Evolutionary conservation across 64 coral and sea anemone species (phyloP), one percentile per base, ranked within the genome.

Genomic region (Pachyseris speciosa): DNA sequence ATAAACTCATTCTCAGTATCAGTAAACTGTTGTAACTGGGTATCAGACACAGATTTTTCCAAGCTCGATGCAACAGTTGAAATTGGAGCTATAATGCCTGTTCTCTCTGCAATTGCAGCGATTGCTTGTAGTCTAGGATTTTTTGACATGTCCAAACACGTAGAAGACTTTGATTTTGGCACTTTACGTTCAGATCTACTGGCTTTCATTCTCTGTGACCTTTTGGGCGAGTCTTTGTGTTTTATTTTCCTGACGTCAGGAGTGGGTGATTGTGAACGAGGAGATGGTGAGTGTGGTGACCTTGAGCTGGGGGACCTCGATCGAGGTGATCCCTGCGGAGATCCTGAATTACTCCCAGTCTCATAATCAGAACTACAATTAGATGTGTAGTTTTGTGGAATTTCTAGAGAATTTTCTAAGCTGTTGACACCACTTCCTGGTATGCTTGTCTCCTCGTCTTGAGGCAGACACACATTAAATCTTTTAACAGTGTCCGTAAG

Each of bases 51-150:
- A 39, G 92, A 94, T 37, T 98, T 98, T 65, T 98, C 95, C 24
- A 98, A 89, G 37, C 75, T 87, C 17, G 95, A 91, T 75, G 90
- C 88, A 83, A 98, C 86, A 13, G 92, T 90, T 75, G 95, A 94
- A 84, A 98, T 98, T 28, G 95, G 95, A 22, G 95, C 95, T 33
- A 98, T 87, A 64, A 98, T 98, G 2, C 95, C 95, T 67, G 95
- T 98, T 83, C 95, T 85, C 55, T 98, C 95, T 63, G 95, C 95
- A 57, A 98, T 98, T 34, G 95, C 95, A 3, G 95, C 95, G 69
- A 98, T 98, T 53, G 95, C 95, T 84, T 87, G 92, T 3, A 98
- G 72, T 44, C 95, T 89, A 45, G 95, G 95, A 68, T 98, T 98
- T 36, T 98, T 98, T 47, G 95, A 91, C 27, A 98, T 16, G 83